phyloP scores from a whole-genome alignment of 2,797 vertebrate species.

The Myotis pilosus region DNA sequence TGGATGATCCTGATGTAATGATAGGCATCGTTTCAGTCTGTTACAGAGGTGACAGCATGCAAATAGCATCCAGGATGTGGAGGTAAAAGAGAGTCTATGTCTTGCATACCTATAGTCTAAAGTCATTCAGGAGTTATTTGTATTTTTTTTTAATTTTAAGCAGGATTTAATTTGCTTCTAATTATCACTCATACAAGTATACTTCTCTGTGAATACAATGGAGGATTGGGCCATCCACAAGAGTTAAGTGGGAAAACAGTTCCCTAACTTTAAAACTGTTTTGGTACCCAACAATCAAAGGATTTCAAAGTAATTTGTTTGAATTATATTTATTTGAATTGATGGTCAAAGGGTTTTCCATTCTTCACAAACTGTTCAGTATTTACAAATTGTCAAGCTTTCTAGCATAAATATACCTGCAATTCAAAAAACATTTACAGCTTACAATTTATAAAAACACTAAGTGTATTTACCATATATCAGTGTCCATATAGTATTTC shows the following conservation, averaged over 20 bases:
- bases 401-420: constrained; percentile 31
- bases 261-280: constrained; percentile 18
- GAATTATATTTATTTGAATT: constrained; percentile 42
- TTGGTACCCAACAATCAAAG: constrained; percentile 38
- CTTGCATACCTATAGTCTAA: neutral
- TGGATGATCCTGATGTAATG: neutral
- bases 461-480: constrained; percentile 42
- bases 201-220: constrained; percentile 53
- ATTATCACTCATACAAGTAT: constrained; percentile 55
- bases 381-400: constrained; percentile 64
- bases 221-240: neutral
- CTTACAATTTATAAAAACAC: constrained; percentile 46
- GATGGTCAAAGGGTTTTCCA: constrained; percentile 5
- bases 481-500: constrained; percentile 63
- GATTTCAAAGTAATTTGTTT: constrained; percentile 63
- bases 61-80: neutral
- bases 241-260: constrained; percentile 50
- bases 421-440: constrained; percentile 52
- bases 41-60: neutral
- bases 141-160: constrained; percentile 19
- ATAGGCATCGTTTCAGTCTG: neutral
- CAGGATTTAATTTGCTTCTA: constrained; percentile 65
- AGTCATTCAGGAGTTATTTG: neutral
- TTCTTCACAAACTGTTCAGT: constrained; percentile 1
- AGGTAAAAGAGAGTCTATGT: constrained; percentile 9